Base-by-base conservation (phyloP, 2,888 invertebrate species). In the Leptothorax acervorum region DNA sequence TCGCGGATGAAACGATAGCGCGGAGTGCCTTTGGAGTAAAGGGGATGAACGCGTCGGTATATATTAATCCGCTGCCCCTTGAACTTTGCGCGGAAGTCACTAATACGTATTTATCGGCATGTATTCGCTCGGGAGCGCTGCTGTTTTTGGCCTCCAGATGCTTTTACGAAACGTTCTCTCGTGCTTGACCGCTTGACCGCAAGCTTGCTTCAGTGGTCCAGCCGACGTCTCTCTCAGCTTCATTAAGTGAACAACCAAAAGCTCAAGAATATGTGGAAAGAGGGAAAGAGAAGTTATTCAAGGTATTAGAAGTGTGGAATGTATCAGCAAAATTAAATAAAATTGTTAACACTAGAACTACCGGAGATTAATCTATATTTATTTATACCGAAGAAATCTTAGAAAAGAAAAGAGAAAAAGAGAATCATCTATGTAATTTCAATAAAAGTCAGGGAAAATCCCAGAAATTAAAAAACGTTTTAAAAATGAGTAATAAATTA, bases 51-150 rank as follows among this genome's bases (percentile, higher is more conserved):
- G 66, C 81, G 68, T 81, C 45, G 76, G 82, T 84, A 90, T 90
- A 81, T 90, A 89, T 90, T 90, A 89, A 90, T 89, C 89, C 71
- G 82, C 73, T 89, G 89, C 90, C 89, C 90, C 88, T 90, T 90
- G 90, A 90, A 90, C 90, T 90, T 90, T 88, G 45, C 84, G 55
- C 86, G 84, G 82, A 89, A 87, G 86, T 89, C 82, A 83, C 84
- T 78, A 85, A 83, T 87, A 81, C 78, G 81, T 83, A 86, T 86
- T 86, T 89, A 85, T 84, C 83, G 82, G 53, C 73, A 82, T 57
- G 74, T 12, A 57, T 78, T 79, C 48, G 18, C 60, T 48, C 15
- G 39, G 35, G 35, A 60, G 18, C 79, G 57, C 8, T 1, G 35
- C 45, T 35, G 23, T 45, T 55, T 57, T 68, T 35, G 45, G 45